A percentile compares a stretch with the other conserved stretches of the same genome.
Evolutionary conservation across 2,113 vertebrate genomes (phyloP).

Genomic region (Seriola aureovittata): DNA sequence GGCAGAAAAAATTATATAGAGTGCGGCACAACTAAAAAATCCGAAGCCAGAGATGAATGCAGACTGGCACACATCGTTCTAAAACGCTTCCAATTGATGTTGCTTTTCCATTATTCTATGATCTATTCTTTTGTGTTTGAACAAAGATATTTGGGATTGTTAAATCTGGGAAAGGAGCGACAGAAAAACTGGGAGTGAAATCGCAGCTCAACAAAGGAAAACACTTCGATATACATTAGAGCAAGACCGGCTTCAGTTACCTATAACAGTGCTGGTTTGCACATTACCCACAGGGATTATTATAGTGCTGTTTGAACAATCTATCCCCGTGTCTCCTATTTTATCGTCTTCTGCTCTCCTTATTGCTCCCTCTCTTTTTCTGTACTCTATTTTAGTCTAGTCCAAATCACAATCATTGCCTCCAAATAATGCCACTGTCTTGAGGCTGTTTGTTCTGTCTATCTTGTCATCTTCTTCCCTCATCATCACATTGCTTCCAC

Average conservation of each 20-base stretch:
- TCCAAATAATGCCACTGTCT: slow-evolving; percentile 46
- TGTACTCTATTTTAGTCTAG: slow-evolving; percentile 18
- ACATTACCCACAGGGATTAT: slow-evolving; percentile 50
- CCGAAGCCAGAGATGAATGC: neutral
- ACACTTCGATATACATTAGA: slow-evolving; percentile 71
- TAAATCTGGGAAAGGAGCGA: slow-evolving; percentile 39
- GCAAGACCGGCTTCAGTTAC: slow-evolving; percentile 53
- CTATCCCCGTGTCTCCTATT: slow-evolving; percentile 31
- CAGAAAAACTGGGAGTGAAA: slow-evolving; percentile 37
- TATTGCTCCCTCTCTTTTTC: slow-evolving; percentile 13
- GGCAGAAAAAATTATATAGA: neutral
- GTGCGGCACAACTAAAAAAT: neutral
- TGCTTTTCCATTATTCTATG: slow-evolving; percentile 45
- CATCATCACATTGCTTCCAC: slow-evolving; percentile 43
- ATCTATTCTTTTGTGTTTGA: slow-evolving; percentile 48
- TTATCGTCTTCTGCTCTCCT: slow-evolving; percentile 23
- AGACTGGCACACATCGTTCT: slow-evolving; percentile 9
- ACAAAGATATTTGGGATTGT: slow-evolving; percentile 56
- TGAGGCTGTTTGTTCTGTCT: slow-evolving; percentile 39
- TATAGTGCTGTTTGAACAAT: slow-evolving; percentile 38
- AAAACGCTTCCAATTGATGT: slow-evolving; percentile 56
- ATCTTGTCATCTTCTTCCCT: slow-evolving; percentile 50
- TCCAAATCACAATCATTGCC: slow-evolving; percentile 57
- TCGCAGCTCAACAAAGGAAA: slow-evolving; percentile 58
- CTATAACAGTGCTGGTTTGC: slow-evolving; percentile 55